phyloP scores from a whole-genome alignment of 2,888 invertebrate genomes.

The Heliconius ismenius region DNA sequence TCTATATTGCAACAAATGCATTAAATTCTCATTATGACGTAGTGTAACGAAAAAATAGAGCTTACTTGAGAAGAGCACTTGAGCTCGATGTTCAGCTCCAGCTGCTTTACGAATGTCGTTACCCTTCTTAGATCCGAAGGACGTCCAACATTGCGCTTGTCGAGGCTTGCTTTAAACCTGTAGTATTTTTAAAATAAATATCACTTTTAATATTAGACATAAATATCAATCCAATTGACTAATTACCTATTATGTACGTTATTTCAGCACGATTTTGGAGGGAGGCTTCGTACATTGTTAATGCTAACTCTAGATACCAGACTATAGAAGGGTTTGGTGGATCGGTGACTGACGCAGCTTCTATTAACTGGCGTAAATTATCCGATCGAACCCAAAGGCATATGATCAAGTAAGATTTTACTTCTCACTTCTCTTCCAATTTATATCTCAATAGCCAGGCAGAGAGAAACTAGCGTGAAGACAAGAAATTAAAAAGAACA shows the following conservation, averaged over 20 bases:
- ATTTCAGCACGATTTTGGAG: constrained; percentile 39
- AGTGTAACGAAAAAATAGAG: neutral
- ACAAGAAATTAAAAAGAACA: too few species aligned
- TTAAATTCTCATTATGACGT: too few species aligned
- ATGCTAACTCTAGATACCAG: constrained; percentile 78
- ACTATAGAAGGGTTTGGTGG: constrained; percentile 92
- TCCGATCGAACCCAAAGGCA: constrained; percentile 65
- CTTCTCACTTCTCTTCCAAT: neutral
- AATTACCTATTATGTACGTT: neutral
- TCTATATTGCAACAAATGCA: too few species aligned
- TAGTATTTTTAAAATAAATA: too few species aligned
- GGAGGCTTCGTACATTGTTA: constrained; percentile 39
- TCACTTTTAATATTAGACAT: too few species aligned
- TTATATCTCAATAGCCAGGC: too few species aligned
- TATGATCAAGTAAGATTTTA: constrained; percentile 62
- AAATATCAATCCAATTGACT: neutral
- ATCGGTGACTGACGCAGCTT: constrained; percentile 89
- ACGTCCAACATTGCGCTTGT: too few species aligned
- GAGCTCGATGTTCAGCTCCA: too few species aligned
- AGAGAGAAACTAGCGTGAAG: too few species aligned
- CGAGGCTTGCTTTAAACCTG: too few species aligned
- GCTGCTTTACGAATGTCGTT: too few species aligned
- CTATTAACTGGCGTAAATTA: constrained; percentile 87
- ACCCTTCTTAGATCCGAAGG: too few species aligned
- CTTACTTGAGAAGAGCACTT: neutral